Evolutionary conservation across 2,888 invertebrate genomes (phyloP).

Genomic region (Caenorhabditis panamensis): DNA sequence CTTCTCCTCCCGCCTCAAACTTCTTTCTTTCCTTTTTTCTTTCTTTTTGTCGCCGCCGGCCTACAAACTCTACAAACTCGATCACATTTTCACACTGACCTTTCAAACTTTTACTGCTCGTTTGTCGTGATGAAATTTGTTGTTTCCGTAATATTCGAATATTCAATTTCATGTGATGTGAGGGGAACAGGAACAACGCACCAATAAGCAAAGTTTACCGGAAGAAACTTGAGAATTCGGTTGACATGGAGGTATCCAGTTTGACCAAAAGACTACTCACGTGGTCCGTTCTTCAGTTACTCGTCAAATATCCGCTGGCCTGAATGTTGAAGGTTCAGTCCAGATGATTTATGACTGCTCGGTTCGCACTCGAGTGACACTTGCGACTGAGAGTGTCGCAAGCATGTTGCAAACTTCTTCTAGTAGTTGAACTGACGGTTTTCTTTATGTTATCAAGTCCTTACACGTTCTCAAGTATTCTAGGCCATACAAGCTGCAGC

Average conservation of each 20-base stretch:
- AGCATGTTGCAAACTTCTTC: neutral
- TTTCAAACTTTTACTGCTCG: too few species aligned
- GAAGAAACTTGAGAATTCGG: slow-evolving; percentile 34
- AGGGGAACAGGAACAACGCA: slow-evolving; percentile 4
- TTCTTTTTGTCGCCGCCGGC: neutral
- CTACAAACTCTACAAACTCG: slow-evolving; percentile 19
- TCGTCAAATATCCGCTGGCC: slow-evolving; percentile 33
- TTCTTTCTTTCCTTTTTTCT: slow-evolving; percentile 19
- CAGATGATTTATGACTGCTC: neutral
- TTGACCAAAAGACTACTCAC: slow-evolving; percentile 20
- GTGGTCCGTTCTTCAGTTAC: slow-evolving; percentile 13
- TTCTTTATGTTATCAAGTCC: neutral
- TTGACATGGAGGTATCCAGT: neutral
- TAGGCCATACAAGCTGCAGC: neutral
- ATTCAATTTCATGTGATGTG: slow-evolving; percentile 8
- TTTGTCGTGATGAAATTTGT: too few species aligned
- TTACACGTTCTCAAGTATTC: too few species aligned
- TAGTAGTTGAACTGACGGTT: neutral
- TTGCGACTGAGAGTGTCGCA: neutral
- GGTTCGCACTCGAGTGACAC: too few species aligned
- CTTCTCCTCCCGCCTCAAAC: slow-evolving; percentile 32
- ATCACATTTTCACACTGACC: neutral
- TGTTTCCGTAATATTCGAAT: neutral
- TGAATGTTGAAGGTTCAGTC: neutral
- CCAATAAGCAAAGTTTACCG: slow-evolving; percentile 31